These are phyloP conservation scores for Callimorpha dominula DNA, from an alignment of 2,888 invertebrate species.

Conservation along the genomic window DNA sequence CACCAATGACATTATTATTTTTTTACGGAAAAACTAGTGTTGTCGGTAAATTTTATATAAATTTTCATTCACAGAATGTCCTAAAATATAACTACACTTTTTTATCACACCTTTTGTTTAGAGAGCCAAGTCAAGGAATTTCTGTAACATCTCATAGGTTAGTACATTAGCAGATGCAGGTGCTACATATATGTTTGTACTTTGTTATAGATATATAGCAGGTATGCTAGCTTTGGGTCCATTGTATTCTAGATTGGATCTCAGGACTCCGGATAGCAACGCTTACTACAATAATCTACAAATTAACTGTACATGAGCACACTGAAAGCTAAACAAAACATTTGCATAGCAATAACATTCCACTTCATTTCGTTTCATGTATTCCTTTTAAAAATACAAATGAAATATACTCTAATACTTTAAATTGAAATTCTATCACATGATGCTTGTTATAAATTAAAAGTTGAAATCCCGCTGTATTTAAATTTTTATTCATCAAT, in stretches of 20 bases:
- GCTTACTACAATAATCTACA: constrained; percentile 27
- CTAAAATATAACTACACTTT: too few species aligned
- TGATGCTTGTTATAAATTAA: too few species aligned
- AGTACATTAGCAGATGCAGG: constrained; percentile 2
- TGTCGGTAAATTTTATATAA: too few species aligned
- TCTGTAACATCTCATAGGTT: neutral
- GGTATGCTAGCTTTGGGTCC: neutral
- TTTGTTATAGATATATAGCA: constrained; percentile 8
- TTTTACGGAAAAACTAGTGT: too few species aligned
- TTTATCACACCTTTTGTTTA: too few species aligned
- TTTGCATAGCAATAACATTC: neutral
- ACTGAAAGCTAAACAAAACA: constrained; percentile 1
- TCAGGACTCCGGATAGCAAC: constrained; percentile 21
- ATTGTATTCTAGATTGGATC: constrained; percentile 40
- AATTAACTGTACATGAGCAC: neutral
- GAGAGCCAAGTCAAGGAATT: constrained; percentile 4
- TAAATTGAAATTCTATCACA: too few species aligned
- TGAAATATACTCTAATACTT: too few species aligned
- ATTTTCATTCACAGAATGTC: too few species aligned
- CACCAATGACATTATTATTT: too few species aligned
- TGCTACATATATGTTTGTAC: neutral
- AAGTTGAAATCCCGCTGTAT: too few species aligned
- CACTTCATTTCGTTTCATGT: neutral
- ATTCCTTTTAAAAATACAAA: too few species aligned
- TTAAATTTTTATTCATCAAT: too few species aligned